phyloP scores from a whole-genome alignment of 2,113 vertebrate species.

The Poecilia latipinna region DNA sequence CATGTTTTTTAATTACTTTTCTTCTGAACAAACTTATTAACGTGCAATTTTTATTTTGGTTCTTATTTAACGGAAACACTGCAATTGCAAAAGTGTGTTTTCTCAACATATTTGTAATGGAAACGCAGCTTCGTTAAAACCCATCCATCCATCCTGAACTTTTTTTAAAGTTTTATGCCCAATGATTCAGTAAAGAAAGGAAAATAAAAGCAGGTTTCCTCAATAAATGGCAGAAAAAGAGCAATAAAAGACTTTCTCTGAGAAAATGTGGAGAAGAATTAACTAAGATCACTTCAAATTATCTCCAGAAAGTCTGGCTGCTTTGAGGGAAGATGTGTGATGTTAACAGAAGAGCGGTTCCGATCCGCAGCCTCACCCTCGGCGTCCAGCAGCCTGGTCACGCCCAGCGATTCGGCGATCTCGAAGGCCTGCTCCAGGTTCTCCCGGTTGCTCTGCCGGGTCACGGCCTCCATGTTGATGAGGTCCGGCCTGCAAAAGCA shows the following conservation, averaged over 20 bases:
- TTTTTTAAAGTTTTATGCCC: neutral
- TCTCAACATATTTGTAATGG: too few species aligned
- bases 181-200: neutral
- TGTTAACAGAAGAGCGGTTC: neutral
- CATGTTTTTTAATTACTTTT: too few species aligned
- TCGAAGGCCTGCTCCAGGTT: slow-evolving; percentile 98
- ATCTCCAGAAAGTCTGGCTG: neutral
- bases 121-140: too few species aligned
- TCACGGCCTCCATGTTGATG: slow-evolving; percentile 94
- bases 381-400: slow-evolving; percentile 93
- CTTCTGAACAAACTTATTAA: too few species aligned
- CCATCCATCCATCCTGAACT: too few species aligned
- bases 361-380: slow-evolving; percentile 84
- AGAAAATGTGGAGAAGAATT: neutral
- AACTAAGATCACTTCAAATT: neutral
- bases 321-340: neutral
- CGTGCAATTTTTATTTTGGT: too few species aligned
- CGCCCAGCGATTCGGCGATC: slow-evolving; percentile 94
- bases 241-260: too few species aligned
- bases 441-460: slow-evolving; percentile 91
- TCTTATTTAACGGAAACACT: too few species aligned
- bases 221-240: too few species aligned
- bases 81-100: too few species aligned
- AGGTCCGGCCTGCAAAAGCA: slow-evolving; percentile 89
- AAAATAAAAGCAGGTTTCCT: neutral